Conservation (phyloP, 2,113 vertebrate genomes). For the Psilopsiagon aymara region DNA sequence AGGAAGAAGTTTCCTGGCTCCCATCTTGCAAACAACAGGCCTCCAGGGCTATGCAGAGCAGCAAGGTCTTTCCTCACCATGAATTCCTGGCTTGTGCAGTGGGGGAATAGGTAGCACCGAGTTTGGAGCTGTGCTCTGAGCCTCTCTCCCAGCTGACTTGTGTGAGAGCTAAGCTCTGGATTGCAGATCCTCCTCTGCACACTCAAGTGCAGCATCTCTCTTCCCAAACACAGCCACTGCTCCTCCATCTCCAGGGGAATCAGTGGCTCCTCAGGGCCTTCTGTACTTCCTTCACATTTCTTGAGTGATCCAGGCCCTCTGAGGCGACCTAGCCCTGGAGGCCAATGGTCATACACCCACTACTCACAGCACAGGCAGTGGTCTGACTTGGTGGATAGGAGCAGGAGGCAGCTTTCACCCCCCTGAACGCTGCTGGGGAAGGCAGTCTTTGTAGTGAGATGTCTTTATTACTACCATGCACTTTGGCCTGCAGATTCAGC, state of each 20-base stretch:
- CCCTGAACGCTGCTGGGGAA: neutral
- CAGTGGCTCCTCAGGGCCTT: neutral
- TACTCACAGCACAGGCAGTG: rapidly evolving
- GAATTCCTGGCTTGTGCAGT: neutral
- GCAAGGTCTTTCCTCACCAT: rapidly evolving
- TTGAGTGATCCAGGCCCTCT: neutral
- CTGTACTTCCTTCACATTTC: neutral
- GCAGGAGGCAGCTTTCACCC: neutral
- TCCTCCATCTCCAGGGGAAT: neutral
- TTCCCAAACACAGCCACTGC: neutral
- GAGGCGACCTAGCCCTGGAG: rapidly evolving
- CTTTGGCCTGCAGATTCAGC: neutral
- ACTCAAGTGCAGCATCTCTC: neutral
- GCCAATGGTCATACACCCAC: rapidly evolving
- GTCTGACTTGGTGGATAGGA: neutral
- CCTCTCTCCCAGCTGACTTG: neutral
- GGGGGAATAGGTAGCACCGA: neutral
- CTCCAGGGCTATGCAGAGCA: rapidly evolving
- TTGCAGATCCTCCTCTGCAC: neutral
- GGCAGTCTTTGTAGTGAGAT: neutral
- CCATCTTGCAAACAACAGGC: neutral
- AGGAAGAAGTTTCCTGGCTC: neutral
- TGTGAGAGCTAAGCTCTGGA: neutral
- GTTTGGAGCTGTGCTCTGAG: neutral
- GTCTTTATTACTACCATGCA: neutral